Conservation (phyloP, 2,888 invertebrate genomes). For the Leptopterna dolabrata region DNA sequence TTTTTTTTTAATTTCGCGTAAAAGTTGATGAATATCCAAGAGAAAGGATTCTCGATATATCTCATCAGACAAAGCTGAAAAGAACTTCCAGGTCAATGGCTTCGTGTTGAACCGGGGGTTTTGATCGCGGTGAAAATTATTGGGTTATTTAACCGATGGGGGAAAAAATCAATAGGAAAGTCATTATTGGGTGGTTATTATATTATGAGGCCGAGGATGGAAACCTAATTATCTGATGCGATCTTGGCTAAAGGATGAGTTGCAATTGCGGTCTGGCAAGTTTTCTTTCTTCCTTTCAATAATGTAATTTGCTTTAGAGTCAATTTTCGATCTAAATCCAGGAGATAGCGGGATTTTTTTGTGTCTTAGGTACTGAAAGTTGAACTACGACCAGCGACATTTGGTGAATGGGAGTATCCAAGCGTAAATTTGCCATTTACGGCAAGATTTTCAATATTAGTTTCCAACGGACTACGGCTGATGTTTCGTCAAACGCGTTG, state of each 20-base stretch:
- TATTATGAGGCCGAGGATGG: neutral
- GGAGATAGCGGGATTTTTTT: no score
- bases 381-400: no score
- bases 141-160: neutral
- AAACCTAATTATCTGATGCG: neutral
- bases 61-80: neutral
- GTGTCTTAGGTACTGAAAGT: no score
- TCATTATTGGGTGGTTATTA: neutral
- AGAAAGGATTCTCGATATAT: neutral
- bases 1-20: neutral
- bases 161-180: neutral
- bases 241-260: neutral
- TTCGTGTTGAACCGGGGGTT: neutral
- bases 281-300: neutral
- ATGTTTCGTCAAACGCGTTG: no score
- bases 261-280: neutral
- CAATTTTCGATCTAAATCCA: no score
- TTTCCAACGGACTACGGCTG: no score
- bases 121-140: neutral
- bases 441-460: no score
- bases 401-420: no score
- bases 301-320: neutral
- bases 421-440: no score
- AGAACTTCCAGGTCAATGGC: neutral
- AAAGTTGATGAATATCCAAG: neutral